These are phyloP conservation scores for Mormoops blainvillei DNA, from an alignment of 2,113 vertebrate genomes.

Conservation along the genomic window DNA sequence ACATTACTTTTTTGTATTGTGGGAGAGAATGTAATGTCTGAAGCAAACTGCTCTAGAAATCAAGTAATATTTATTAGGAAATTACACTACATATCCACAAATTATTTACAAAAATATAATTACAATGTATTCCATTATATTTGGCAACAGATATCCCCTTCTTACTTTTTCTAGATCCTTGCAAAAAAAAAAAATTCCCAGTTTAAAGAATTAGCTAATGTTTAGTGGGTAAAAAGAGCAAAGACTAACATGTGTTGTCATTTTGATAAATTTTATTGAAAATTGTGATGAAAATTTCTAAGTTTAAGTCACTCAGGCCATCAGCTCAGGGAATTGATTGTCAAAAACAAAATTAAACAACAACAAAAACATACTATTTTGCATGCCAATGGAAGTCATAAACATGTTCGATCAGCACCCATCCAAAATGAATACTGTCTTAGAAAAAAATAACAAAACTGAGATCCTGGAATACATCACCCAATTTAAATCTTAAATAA, in stretches of 20 bases:
- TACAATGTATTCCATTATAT: constrained; percentile 29
- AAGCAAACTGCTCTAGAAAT: constrained; percentile 25
- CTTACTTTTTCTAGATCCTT: constrained; percentile 25
- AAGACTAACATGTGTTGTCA: constrained; percentile 58
- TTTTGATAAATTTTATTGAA: constrained; percentile 74
- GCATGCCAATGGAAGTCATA: background rate
- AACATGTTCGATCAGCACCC: background rate
- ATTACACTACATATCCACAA: background rate
- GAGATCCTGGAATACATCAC: background rate
- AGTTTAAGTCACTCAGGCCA: background rate
- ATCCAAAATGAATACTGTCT: background rate
- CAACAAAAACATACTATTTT: background rate
- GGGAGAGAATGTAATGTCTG: constrained; percentile 46
- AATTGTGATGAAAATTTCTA: background rate
- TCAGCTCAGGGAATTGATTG: background rate
- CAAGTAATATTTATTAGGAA: constrained; percentile 30
- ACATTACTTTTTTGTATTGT: constrained; percentile 46
- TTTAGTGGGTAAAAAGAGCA: constrained; percentile 44
- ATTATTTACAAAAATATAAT: constrained; percentile 28
- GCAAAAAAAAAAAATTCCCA: constrained; percentile 24
- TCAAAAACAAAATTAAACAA: background rate
- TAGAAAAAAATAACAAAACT: background rate
- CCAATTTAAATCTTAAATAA: constrained; percentile 26
- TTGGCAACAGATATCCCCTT: background rate
- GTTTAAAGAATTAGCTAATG: constrained; percentile 7